A percentile compares a stretch with the other conserved stretches of the same genome.
These are phyloP conservation scores for Teleiodes luculella DNA, from an alignment of 2,888 invertebrate genomes.

Conservation along the genomic window DNA sequence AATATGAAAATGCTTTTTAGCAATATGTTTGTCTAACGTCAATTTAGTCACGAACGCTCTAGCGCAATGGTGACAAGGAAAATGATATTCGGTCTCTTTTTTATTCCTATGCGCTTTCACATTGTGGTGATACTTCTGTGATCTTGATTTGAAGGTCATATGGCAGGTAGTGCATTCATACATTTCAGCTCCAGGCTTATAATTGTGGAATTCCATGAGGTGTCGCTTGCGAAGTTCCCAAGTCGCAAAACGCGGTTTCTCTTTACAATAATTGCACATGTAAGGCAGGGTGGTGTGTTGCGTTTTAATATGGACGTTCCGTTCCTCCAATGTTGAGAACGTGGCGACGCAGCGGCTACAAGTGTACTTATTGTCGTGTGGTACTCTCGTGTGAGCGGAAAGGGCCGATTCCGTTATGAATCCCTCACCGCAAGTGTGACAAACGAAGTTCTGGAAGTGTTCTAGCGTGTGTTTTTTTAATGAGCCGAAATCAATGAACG, in stretches of 20 bases:
- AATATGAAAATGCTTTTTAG: conserved; percentile 73
- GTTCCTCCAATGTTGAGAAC: conserved; percentile 61
- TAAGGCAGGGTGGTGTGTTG: conserved; percentile 65
- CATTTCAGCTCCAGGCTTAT: conserved; percentile 65
- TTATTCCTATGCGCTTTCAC: conserved; percentile 66
- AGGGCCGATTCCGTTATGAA: conserved; percentile 67
- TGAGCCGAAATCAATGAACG: conserved; percentile 62
- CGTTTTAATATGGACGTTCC: conserved; percentile 61
- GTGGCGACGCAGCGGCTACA: conserved; percentile 68
- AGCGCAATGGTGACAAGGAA: conserved; percentile 70
- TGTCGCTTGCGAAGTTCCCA: conserved; percentile 68
- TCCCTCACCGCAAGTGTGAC: conserved; percentile 70
- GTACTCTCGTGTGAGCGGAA: conserved; percentile 60
- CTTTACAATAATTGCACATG: conserved; percentile 68
- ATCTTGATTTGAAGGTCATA: conserved; percentile 68
- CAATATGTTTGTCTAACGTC: conserved; percentile 75
- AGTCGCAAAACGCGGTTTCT: conserved; percentile 66
- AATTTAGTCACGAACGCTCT: conserved; percentile 72
- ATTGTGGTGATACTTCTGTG: conserved; percentile 70
- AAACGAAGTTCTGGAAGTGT: conserved; percentile 69
- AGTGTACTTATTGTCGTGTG: conserved; percentile 65
- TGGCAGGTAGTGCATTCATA: conserved; percentile 71
- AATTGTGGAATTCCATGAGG: conserved; percentile 67
- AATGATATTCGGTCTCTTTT: conserved; percentile 67
- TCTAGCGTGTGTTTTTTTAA: conserved; percentile 65